Evolutionary conservation across 2,113 vertebrate species (phyloP), one percentile per base, ranked within the genome.

Genomic region (Plecotus auritus): DNA sequence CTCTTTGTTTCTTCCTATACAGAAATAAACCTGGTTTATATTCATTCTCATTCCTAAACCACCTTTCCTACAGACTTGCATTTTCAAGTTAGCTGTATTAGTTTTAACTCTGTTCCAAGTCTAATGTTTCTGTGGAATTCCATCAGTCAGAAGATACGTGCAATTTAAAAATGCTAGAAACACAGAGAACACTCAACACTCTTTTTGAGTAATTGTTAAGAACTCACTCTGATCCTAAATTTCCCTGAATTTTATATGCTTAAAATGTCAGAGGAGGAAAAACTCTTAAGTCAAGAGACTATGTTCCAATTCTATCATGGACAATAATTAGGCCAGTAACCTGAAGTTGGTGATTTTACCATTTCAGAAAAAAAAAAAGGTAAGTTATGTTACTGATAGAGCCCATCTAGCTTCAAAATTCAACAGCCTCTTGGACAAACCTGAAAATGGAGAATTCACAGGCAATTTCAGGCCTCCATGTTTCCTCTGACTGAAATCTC

Each of bases 11-110:
- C 35, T 80, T 77, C 54, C 64, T 76, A 5, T 54, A 94, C 2
- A 87, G 18, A 86, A 88, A 78, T 1, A 90, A 42, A 66, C 18
- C 7, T 91, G 17, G 35, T 10, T 92, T 84, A 74, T 28, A 96
- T 42, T 89, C 12, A 92, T 51, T 90, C 66, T 92, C 30, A 91
- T 49, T 59, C 59, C 72, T 87, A 82, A 95, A 64, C 35, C 51
- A 90, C 51, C 11, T 76, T 86, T 95, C 45, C 59, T 87, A 87
- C 2, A 70, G 20, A 73, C 37, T 54, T 93, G 7, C 59, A 91
- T 66, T 92, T 91, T 69, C 80, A 90, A 56, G 77, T 87, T 90
- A 92, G 94, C 72, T 90, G 28, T 37, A 77, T 76, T 88, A 86
- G 64, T 78, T 90, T 92, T 59, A 91, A 88, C 37, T 92, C 23